phyloP scores from a whole-genome alignment of 2,888 invertebrate species.

The Drosophila kanekoi region DNA sequence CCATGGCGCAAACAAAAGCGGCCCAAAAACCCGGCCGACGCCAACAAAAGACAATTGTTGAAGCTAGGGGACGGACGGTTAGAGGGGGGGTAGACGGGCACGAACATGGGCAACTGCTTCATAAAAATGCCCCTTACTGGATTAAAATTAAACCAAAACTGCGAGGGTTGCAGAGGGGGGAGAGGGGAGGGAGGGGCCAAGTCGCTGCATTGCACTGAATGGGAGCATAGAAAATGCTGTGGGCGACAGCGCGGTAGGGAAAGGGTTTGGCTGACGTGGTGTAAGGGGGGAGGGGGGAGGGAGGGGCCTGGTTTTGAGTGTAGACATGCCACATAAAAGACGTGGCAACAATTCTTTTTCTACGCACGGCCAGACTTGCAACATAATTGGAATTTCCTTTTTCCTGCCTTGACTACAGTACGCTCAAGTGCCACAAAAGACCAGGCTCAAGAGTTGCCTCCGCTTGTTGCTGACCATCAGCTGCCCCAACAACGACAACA shows the following conservation, averaged over 20 bases:
- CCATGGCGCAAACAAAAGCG: constrained; percentile 23
- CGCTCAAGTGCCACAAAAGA: constrained; percentile 71
- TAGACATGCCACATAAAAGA: constrained; percentile 59
- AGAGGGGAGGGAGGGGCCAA: background rate
- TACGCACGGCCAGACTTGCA: constrained; percentile 78
- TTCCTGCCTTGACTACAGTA: constrained; percentile 55
- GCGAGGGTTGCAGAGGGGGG: background rate
- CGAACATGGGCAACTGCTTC: constrained; percentile 6
- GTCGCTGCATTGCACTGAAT: constrained; percentile 16
- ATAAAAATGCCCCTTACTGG: constrained; percentile 59
- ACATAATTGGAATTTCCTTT: constrained; percentile 80
- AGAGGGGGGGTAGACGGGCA: background rate
- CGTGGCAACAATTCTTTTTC: constrained; percentile 69
- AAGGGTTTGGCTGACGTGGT: background rate
- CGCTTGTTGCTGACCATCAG: constrained; percentile 45
- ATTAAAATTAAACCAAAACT: constrained; percentile 69
- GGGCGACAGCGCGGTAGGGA: constrained; percentile 18
- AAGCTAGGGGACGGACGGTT: background rate
- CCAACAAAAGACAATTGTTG: constrained; percentile 57
- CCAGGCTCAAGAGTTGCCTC: constrained; percentile 59
- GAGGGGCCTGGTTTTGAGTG: background rate
- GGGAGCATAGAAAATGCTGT: constrained; percentile 43
- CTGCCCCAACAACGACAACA: constrained; percentile 18
- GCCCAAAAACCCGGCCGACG: constrained; percentile 12
- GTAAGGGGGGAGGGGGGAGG: background rate